Percentiles rank a stretch among this genome's conserved stretches.
Evolutionary conservation across 30 jellyfish, hydroid and myxozoan genomes (phyloP).

Genomic region (Nemopilema nomurai): DNA sequence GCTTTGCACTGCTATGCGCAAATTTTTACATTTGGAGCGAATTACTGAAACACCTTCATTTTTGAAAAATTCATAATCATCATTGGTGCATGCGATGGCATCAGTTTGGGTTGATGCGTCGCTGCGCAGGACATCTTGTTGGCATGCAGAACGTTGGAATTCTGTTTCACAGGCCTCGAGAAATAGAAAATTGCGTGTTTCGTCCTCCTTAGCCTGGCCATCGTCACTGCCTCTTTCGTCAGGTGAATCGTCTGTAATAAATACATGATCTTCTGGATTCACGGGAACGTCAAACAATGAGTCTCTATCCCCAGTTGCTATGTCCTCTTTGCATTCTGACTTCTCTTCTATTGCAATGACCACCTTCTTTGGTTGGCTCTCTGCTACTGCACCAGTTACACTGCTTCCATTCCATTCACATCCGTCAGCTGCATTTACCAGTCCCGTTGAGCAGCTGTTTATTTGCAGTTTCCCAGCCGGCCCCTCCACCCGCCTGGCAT

Average conservation of each 20-base stretch:
- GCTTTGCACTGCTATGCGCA: conserved; percentile 68
- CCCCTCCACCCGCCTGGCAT: no score
- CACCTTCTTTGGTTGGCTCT: no score
- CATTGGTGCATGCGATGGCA: background rate
- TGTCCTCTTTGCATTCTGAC: background rate
- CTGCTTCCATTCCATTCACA: background rate
- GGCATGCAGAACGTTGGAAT: background rate
- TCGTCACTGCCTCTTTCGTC: conserved; percentile 31
- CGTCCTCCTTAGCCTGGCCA: background rate
- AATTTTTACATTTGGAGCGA: conserved; percentile 54
- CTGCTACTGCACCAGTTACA: background rate
- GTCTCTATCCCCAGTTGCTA: background rate
- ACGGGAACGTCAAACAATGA: conserved; percentile 12
- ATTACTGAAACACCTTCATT: conserved; percentile 79
- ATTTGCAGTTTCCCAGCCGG: background rate
- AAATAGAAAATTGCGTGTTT: background rate
- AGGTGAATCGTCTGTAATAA: conserved; percentile 13
- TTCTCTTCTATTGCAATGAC: no score
- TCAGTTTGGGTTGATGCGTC: conserved; percentile 49
- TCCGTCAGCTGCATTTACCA: no score
- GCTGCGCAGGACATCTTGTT: background rate
- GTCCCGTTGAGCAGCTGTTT: background rate
- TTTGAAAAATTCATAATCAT: conserved; percentile 25
- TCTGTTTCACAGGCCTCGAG: conserved; percentile 36
- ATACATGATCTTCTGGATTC: conserved; percentile 48